Conservation (phyloP, 1,140 invertebrate species). For the Drosophila orena region DNA sequence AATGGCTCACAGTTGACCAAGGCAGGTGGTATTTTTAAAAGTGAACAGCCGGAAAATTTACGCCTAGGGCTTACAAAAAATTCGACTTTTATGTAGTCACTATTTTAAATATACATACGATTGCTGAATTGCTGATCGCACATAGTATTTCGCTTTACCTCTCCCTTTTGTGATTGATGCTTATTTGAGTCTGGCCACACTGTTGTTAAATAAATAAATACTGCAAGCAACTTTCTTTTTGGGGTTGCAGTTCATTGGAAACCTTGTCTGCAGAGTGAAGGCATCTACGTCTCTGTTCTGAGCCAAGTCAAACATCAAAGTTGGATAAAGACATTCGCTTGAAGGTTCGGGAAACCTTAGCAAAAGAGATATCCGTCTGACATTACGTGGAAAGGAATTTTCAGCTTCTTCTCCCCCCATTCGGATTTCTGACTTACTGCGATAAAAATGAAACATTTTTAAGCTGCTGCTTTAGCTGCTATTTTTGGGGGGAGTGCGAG, state of each 20-base stretch:
- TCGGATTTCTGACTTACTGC: constrained; percentile 11
- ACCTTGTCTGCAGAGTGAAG: neutral
- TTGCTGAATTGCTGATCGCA: too few species aligned
- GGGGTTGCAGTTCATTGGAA: neutral
- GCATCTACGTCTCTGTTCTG: neutral
- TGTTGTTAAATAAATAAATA: too few species aligned
- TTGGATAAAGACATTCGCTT: constrained; percentile 27
- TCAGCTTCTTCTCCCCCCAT: neutral
- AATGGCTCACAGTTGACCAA: constrained; percentile 27
- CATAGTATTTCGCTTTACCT: too few species aligned
- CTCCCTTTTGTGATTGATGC: neutral
- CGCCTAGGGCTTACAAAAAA: neutral
- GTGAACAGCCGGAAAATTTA: neutral
- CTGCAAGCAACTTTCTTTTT: too few species aligned
- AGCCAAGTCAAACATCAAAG: constrained; percentile 30
- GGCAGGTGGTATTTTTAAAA: constrained; percentile 18
- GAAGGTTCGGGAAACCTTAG: constrained; percentile 12
- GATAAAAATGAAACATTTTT: constrained; percentile 55
- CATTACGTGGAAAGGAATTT: constrained; percentile 30
- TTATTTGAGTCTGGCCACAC: neutral
- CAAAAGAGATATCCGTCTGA: constrained; percentile 10
- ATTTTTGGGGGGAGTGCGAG: constrained; percentile 38
- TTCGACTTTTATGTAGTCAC: neutral
- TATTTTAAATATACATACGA: neutral
- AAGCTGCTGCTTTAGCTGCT: constrained; percentile 24